Base-by-base conservation (phyloP, 1,140 invertebrate species). In the Pemphigus obesinymphae region DNA sequence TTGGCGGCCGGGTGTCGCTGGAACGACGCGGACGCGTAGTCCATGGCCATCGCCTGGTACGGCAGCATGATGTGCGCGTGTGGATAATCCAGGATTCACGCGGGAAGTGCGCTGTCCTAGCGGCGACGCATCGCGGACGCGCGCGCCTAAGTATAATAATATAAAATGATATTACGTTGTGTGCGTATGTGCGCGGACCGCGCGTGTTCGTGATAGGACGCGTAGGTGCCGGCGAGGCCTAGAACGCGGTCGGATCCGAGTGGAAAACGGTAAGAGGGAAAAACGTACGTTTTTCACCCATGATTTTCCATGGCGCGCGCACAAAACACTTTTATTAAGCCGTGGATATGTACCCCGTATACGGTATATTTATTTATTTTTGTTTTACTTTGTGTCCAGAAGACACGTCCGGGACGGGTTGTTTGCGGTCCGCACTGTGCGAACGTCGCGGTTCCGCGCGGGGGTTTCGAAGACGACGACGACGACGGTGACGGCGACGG, bases 41-140 rank as follows among this genome's bases (percentile, higher is more conserved):
- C 94, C 93, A 95, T 95, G 85, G 94, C 93, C 86, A 95, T 92
- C 83, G 92, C 90, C 88, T 95, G 93, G 88, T 95, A 95, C 83
- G 94, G 94, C 89, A 96, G 90, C 94, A 95, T 95, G 75, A 43
- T 58, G 40, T 43, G 82, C 53, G 76, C 61, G 55, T 43, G 82
- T 8, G 76, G 26, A 29, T 50, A 73, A 73, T 73, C 70, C 70
- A 73, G 70, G 43, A 43, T 50, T n/a, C n/a, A 50, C 70, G 45
- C 43, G 23, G 11, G 26, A 1, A 17, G 17, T 15, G 40, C n/a
- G 66, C n/a, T 23, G 40, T 48, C 10, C 13, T 45, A 63, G 34
- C 55, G 50, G 29, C 50, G 34, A n/a, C 31, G 76, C 55, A 80
- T 80, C 34, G 76, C 34, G 70, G 15, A 20, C 72, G 72, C n/a